phyloP scores from a whole-genome alignment of 1,140 invertebrate genomes.

The Andrena cerasifolii region DNA sequence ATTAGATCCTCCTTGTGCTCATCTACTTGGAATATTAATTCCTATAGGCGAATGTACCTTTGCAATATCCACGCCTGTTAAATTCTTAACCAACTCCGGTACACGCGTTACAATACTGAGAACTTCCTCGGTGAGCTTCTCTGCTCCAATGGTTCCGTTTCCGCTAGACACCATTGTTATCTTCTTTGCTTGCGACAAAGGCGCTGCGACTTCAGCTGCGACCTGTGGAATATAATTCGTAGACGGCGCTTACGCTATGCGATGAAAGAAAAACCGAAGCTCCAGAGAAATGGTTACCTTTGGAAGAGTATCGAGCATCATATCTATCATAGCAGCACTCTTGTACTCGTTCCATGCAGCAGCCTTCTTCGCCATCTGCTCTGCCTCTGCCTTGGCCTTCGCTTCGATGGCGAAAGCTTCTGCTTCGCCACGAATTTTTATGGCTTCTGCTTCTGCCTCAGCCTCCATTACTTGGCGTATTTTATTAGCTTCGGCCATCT shows the following conservation, averaged over 20 bases:
- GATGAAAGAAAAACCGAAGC: slow-evolving; percentile 18
- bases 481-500: slow-evolving; percentile 95
- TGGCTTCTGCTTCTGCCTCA: slow-evolving; percentile 96
- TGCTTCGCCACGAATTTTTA: slow-evolving; percentile 91
- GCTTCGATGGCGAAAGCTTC: slow-evolving; percentile 97
- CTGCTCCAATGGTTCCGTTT: slow-evolving; percentile 94
- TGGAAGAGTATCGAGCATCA: slow-evolving; percentile 97
- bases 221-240: slow-evolving; percentile 84
- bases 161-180: slow-evolving; percentile 97
- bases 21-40: not conserved
- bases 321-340: slow-evolving; percentile 98
- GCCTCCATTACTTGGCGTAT: slow-evolving; percentile 94
- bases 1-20: not conserved
- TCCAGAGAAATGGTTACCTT: too few species aligned
- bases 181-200: slow-evolving; percentile 95
- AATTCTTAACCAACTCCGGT: slow-evolving; percentile 93
- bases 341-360: slow-evolving; percentile 98
- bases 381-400: slow-evolving; percentile 96
- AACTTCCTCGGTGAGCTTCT: slow-evolving; percentile 96
- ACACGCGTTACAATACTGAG: slow-evolving; percentile 95
- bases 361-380: slow-evolving; percentile 98
- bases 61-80: slow-evolving; percentile 96
- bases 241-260: slow-evolving; percentile 11
- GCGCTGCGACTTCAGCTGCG: slow-evolving; percentile 97
- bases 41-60: slow-evolving; percentile 83